Evolutionary conservation across 2,113 vertebrate species (phyloP), one percentile per base, ranked within the genome.

Genomic region (Cyrtonyx montezumae): DNA sequence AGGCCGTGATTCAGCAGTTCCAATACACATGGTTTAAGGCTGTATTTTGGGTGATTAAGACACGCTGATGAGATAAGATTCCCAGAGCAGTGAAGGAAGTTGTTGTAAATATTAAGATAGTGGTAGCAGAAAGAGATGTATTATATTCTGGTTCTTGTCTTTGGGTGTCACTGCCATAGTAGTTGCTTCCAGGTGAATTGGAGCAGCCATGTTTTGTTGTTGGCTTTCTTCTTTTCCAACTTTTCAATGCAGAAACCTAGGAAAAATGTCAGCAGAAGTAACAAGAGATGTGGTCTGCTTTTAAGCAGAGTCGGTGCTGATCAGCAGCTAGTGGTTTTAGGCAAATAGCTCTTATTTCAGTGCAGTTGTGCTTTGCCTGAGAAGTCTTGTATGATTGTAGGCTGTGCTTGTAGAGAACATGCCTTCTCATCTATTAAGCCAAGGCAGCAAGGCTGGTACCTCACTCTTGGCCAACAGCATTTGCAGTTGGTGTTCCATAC

Each of bases 21-120:
- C 11, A 11, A 40, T 40, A 40, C 40, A 40, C 40, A 40, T 26
- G 3, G 17, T 7, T 4, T 55, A 3, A 68, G 22, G 34, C 58
- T 34, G 40, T 30, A 28, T 51, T 30, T 6, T 17, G 17, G 45
- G 36, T 18, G 8, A 11, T 26, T 5, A 8, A 36, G 37, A 9
- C 66, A 11, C 22, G 4, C 0, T 0, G 46, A 0, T 4, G 21
- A 26, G 3, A n/a, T 2, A 18, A 7, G 6, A 17, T 8, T 25
- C 25, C 49, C 26, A 1, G 3, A 23, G 69, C 67, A 19, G 32
- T 1, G 5, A 7, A 25, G 51, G 73, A 2, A 2, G 46, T 0
- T 32, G 32, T 3, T 71, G 79, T 23, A 26, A 18, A 6, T n/a
- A 23, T 62, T 1, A 3, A 2, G 37, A 73, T 13, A 32, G 68